Percentiles rank a stretch among this genome's conserved stretches.
Evolutionary conservation across 2,888 invertebrate species (phyloP).

Genomic region (Hemaris fuciformis): DNA sequence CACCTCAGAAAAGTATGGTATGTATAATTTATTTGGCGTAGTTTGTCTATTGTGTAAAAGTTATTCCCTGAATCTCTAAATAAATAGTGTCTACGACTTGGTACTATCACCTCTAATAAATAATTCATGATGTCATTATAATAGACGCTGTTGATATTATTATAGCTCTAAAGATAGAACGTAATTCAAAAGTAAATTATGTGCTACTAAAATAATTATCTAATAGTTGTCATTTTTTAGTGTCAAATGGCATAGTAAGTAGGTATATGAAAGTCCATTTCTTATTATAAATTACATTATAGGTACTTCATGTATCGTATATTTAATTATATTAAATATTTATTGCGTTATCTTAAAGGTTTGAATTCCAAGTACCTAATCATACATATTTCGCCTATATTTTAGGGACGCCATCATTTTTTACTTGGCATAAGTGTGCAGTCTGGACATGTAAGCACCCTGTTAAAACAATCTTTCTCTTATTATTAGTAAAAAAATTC

Average conservation of each 20-base stretch:
- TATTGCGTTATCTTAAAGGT: no score
- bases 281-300: no score
- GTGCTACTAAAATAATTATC: neutral
- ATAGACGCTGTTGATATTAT: neutral
- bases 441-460: constrained; percentile 19
- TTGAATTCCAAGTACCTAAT: no score
- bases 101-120: neutral
- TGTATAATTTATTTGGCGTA: no score
- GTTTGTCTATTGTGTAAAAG: no score
- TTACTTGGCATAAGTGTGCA: constrained; percentile 19
- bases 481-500: constrained; percentile 67
- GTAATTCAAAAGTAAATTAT: neutral
- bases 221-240: no score
- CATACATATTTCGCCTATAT: neutral
- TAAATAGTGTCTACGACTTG: neutral
- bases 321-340: no score
- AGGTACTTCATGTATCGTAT: no score
- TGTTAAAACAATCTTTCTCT: constrained; percentile 56
- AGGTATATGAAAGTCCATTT: no score
- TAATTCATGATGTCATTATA: neutral
- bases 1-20: no score
- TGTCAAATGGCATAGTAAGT: no score
- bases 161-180: no score
- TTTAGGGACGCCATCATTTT: neutral
- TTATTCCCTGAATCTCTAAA: neutral